Conservation (phyloP, 1,140 invertebrate species). For the Meteorus sp. region DNA sequence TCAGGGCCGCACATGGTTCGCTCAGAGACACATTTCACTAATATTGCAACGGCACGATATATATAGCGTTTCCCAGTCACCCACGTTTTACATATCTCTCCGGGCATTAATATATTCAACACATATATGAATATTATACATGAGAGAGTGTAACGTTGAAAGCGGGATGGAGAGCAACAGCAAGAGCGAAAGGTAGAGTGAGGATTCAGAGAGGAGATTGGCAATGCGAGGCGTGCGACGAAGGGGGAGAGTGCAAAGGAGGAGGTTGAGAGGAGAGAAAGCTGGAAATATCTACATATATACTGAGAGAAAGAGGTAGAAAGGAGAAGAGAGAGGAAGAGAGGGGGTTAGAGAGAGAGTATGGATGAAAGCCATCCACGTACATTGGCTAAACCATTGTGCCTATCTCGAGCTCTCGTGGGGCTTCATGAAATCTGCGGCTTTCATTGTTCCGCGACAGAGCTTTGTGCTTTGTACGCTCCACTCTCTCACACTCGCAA, state of each 20-base stretch:
- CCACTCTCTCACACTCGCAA: background rate
- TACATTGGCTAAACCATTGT: constrained; percentile 35
- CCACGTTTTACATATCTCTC: constrained; percentile 50
- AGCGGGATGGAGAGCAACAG: no score
- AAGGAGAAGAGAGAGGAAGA: background rate
- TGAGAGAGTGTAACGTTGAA: constrained; percentile 9
- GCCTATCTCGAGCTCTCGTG: constrained; percentile 30
- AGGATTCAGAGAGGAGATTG: no score
- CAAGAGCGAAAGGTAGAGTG: no score
- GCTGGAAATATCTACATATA: no score
- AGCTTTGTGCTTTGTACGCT: constrained; percentile 58
- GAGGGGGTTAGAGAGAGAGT: constrained; percentile 2
- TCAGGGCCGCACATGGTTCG: constrained; percentile 51
- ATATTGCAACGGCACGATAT: constrained; percentile 43
- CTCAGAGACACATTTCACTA: constrained; percentile 54
- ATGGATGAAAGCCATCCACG: constrained; percentile 28
- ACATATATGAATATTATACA: constrained; percentile 55
- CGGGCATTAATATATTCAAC: constrained; percentile 59
- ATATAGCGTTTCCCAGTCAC: constrained; percentile 28
- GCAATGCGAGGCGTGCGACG: no score
- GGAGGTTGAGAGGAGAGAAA: background rate
- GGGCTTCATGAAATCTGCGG: constrained; percentile 59
- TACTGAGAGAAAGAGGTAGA: constrained; percentile 1
- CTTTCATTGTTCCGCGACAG: constrained; percentile 57
- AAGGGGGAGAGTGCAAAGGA: no score